Evolutionary conservation across 2,888 invertebrate species (phyloP).

Genomic region (Drosophila setosimentum): DNA sequence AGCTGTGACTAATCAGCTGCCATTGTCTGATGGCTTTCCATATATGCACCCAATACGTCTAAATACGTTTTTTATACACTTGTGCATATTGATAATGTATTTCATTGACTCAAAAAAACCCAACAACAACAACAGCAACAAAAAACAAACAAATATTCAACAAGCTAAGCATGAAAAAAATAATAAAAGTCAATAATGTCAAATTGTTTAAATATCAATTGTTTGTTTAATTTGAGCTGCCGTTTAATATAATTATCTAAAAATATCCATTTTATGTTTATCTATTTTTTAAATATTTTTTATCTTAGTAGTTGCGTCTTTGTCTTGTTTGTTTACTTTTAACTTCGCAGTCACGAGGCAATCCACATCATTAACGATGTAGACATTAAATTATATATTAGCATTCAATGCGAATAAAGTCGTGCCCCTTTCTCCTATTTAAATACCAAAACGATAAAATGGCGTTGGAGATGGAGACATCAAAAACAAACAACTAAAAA

Average conservation of each 20-base stretch:
- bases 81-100: neutral
- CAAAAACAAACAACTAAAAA: neutral
- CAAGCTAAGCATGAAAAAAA: neutral
- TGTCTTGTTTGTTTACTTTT: neutral
- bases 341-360: neutral
- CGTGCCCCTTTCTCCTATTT: neutral
- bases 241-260: neutral
- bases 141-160: neutral
- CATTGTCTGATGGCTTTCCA: conserved; percentile 1
- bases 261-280: neutral
- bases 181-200: neutral
- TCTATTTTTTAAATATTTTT: neutral
- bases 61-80: neutral
- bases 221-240: neutral
- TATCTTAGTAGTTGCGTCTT: neutral
- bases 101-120: neutral
- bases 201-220: neutral
- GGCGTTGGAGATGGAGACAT: neutral
- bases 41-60: neutral
- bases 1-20: conserved; percentile 49
- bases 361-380: neutral
- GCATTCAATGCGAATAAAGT: neutral
- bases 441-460: neutral
- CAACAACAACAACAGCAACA: neutral
- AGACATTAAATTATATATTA: neutral